Percentiles rank a stretch among this genome's conserved stretches.
Conservation (phyloP, 1,140 invertebrate genomes). For the Grapholita molesta region DNA sequence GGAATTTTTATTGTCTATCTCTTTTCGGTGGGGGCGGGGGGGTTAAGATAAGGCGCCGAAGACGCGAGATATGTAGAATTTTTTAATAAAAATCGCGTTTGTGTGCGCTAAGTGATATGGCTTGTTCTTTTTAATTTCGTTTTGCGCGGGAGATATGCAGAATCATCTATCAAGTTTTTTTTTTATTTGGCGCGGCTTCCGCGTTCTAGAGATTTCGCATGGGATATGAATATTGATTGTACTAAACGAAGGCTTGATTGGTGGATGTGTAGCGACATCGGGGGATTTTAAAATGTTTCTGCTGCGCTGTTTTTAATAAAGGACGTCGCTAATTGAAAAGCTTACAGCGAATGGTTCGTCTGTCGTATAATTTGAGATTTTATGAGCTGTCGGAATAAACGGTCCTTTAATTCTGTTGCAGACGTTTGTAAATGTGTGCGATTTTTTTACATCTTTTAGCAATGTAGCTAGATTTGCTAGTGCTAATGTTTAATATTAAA, state of each 20-base stretch:
- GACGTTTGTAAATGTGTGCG: background rate
- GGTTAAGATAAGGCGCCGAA: constrained; percentile 63
- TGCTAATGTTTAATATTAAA: background rate
- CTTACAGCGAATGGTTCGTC: background rate
- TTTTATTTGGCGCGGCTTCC: constrained; percentile 33
- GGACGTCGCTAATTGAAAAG: background rate
- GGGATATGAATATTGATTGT: constrained; percentile 76
- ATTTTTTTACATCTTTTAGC: background rate
- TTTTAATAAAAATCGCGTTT: constrained; percentile 73
- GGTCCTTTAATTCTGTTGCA: background rate
- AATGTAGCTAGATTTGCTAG: background rate
- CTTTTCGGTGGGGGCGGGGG: constrained; percentile 41
- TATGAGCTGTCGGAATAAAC: background rate
- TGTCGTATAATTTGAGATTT: constrained; percentile 1
- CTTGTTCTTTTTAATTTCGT: constrained; percentile 77
- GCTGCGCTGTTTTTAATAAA: constrained; percentile 19
- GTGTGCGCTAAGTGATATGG: constrained; percentile 76
- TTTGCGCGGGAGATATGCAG: constrained; percentile 47
- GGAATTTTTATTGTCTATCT: constrained; percentile 58
- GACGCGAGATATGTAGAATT: constrained; percentile 75
- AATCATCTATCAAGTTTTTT: constrained; percentile 67
- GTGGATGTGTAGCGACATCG: constrained; percentile 60
- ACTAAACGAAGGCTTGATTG: constrained; percentile 72
- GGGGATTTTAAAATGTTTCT: constrained; percentile 43
- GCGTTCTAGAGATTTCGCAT: constrained; percentile 69